Percentiles rank a stretch among this genome's conserved stretches.
Evolutionary conservation across 2,113 vertebrate genomes (phyloP).

Genomic region (Casuarius casuarius): DNA sequence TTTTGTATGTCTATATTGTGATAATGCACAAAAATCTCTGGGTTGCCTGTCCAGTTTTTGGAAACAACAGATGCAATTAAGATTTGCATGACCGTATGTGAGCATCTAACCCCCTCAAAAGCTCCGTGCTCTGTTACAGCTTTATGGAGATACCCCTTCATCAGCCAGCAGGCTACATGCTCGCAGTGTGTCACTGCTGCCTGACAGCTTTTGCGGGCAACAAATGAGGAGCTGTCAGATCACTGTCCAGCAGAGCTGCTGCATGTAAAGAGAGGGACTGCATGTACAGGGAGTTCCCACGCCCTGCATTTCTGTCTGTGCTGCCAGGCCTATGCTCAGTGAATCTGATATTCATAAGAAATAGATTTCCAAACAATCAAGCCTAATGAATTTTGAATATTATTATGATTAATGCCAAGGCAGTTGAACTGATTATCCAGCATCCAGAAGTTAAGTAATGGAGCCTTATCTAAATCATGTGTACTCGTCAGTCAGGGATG

Average conservation of each 20-base stretch:
- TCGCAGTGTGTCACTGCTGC: not conserved
- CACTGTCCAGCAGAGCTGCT: not conserved
- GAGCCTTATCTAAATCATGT: constrained; percentile 34
- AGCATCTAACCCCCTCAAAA: not conserved
- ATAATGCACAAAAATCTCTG: not conserved
- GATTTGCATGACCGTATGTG: not conserved
- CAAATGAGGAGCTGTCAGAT: not conserved
- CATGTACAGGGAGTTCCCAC: not conserved
- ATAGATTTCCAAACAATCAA: constrained; percentile 79
- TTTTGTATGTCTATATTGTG: not conserved
- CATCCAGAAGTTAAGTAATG: constrained; percentile 34
- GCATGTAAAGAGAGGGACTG: not conserved
- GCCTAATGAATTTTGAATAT: constrained; percentile 79
- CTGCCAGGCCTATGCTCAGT: not conserved
- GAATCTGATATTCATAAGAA: constrained; percentile 76
- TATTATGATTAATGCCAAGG: constrained; percentile 62
- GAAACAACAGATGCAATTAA: not conserved
- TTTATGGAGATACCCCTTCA: not conserved
- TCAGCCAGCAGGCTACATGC: not conserved
- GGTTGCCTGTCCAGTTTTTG: not conserved
- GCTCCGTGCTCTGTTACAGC: not conserved
- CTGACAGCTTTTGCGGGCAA: not conserved
- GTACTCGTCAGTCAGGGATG: not conserved
- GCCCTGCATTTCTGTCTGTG: not conserved
- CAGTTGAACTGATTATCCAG: constrained; percentile 46